Evolutionary conservation across 92 coral and sea anemone species (phyloP).

Genomic region (Epizoanthus rinbou): DNA sequence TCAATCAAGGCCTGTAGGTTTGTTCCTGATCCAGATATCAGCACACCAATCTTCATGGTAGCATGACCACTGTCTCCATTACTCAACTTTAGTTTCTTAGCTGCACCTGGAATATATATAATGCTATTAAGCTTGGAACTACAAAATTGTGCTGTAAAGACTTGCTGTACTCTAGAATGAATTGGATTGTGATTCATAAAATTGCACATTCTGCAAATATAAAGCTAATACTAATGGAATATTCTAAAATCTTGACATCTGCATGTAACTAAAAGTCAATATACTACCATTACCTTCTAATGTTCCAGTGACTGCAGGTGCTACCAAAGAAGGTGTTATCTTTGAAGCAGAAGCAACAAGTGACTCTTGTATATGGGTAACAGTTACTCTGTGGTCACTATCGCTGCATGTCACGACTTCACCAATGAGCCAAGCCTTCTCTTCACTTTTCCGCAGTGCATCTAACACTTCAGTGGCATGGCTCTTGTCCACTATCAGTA

Average conservation of each 20-base stretch:
- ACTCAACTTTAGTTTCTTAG: constrained; percentile 74
- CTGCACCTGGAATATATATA: constrained; percentile 33
- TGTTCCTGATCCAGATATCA: constrained; percentile 97
- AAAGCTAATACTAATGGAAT: too few species aligned
- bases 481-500: constrained; percentile 62
- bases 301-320: constrained; percentile 33
- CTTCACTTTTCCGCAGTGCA: constrained; percentile 63
- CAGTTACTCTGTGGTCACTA: constrained; percentile 45
- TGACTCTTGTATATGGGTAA: constrained; percentile 61
- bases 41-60: constrained; percentile 80
- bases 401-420: constrained; percentile 55
- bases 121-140: too few species aligned
- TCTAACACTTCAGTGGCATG: constrained; percentile 53
- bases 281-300: constrained; percentile 14
- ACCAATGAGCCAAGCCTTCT: constrained; percentile 79
- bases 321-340: neutral
- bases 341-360: constrained; percentile 51
- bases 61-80: constrained; percentile 43
- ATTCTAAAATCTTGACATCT: too few species aligned
- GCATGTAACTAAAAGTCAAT: too few species aligned
- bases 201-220: too few species aligned
- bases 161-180: too few species aligned
- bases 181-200: too few species aligned
- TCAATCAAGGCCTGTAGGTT: constrained; percentile 94
- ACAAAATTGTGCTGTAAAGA: too few species aligned